Percentiles rank a stretch among this genome's conserved stretches.
phyloP scores from a whole-genome alignment of 2,113 vertebrate genomes.

The Callipepla squamata region DNA sequence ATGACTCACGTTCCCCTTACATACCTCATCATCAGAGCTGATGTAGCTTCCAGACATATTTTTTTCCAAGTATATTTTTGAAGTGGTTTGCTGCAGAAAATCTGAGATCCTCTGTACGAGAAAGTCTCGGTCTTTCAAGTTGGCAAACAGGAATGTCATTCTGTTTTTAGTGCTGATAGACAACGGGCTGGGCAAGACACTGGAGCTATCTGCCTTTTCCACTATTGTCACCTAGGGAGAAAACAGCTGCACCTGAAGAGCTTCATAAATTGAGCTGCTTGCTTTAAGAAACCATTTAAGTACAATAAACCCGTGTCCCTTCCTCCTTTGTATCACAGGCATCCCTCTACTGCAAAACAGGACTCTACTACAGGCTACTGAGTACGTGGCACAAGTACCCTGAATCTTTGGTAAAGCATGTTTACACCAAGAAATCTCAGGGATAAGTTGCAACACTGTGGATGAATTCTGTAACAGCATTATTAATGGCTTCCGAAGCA shows the following conservation, averaged over 20 bases:
- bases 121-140: slow-evolving; percentile 96
- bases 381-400: background rate
- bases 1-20: background rate
- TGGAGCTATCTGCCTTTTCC: slow-evolving; percentile 98
- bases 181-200: slow-evolving; percentile 92
- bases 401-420: background rate
- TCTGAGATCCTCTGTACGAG: slow-evolving; percentile 98
- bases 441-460: background rate
- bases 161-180: slow-evolving; percentile 98
- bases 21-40: slow-evolving; percentile 94
- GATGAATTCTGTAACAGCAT: background rate
- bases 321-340: background rate
- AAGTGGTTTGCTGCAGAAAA: slow-evolving; percentile 95
- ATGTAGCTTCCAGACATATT: slow-evolving; percentile 88
- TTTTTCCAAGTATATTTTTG: slow-evolving; percentile 90
- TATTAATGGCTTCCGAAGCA: background rate
- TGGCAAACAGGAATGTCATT: slow-evolving; percentile 99
- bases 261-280: background rate
- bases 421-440: background rate
- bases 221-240: slow-evolving; percentile 92
- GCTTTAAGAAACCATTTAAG: background rate
- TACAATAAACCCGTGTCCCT: background rate
- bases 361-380: background rate
- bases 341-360: background rate
- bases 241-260: background rate